Percentiles rank a stretch among this genome's conserved stretches.
These are phyloP conservation scores for Latheticus oryzae DNA, from an alignment of 2,888 invertebrate species.

Conservation along the genomic window DNA sequence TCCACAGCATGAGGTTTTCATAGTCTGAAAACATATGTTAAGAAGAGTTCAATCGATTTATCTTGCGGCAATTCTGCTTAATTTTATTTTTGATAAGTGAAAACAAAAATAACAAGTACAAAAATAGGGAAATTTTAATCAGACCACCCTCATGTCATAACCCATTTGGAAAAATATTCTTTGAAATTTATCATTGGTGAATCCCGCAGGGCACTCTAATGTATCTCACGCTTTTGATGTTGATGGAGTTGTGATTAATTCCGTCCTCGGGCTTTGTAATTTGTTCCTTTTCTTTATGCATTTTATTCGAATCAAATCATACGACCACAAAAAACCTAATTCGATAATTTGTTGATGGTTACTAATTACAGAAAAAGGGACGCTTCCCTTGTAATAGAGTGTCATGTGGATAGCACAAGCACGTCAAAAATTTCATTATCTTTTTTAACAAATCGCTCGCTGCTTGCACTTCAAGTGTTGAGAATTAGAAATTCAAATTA, in stretches of 20 bases:
- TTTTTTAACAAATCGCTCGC: constrained; percentile 11
- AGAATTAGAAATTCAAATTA: constrained; percentile 37
- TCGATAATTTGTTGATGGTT: constrained; percentile 15
- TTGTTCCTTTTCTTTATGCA: constrained; percentile 20
- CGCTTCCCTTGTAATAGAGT: background rate
- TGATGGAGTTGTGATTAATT: constrained; percentile 39
- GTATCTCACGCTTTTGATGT: constrained; percentile 31
- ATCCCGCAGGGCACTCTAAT: background rate
- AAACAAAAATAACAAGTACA: too few species aligned
- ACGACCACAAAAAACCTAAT: constrained; percentile 16
- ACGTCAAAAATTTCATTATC: constrained; percentile 23
- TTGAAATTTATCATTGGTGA: constrained; percentile 17
- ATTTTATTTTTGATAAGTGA: background rate
- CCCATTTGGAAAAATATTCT: constrained; percentile 4
- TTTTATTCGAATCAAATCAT: constrained; percentile 13
- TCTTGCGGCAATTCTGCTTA: constrained; percentile 6
- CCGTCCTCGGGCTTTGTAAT: constrained; percentile 26
- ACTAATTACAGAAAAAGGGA: background rate
- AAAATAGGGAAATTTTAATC: constrained; percentile 4
- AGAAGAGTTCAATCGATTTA: constrained; percentile 17
- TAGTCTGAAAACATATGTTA: constrained; percentile 33
- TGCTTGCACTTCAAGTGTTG: constrained; percentile 33
- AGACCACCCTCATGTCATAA: constrained; percentile 29
- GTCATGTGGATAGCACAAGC: background rate
- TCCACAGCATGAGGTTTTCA: constrained; percentile 20